phyloP scores from a whole-genome alignment of 2,113 vertebrate genomes.

The pig (Sus scrofa) region T2T-Sscrofa CM000827.6:69066001-69066500 shows the following conservation, averaged over 20 bases:
- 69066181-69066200: background rate
- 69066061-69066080: too few species aligned
- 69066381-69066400: background rate
- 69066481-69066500: constrained; percentile 3
- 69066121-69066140: too few species aligned
- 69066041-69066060: too few species aligned
- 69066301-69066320: constrained; percentile 40
- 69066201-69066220: background rate
- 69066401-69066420: constrained; percentile 27
- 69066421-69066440: constrained; percentile 32
- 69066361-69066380: background rate
- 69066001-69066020: too few species aligned
- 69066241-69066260: background rate
- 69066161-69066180: background rate
- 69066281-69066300: background rate
- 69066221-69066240: background rate
- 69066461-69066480: background rate
- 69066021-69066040: too few species aligned
- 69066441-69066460: constrained; percentile 26
- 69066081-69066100: too few species aligned
- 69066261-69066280: background rate
- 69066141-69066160: too few species aligned
- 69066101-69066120: too few species aligned
- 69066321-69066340: background rate
- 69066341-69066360: constrained; percentile 69